Base-by-base conservation (phyloP, 2,888 invertebrate genomes). In the Uropetala carovei region DNA sequence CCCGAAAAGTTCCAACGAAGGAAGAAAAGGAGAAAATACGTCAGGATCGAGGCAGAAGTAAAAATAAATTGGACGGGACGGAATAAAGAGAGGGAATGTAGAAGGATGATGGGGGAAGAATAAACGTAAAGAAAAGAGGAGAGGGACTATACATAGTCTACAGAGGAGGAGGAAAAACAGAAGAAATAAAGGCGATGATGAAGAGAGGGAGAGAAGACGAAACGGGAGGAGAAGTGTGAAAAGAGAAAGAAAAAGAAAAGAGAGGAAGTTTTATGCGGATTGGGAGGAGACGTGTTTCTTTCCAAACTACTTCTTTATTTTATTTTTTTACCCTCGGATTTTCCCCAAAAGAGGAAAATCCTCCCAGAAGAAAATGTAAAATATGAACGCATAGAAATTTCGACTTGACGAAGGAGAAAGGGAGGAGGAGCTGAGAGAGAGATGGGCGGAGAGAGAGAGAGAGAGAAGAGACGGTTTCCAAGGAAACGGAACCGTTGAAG, bases 371-470 rank as follows among this genome's bases (percentile, higher is more conserved):
- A 43, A 43, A 43, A 1, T 43, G 43, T 43, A 43, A 43, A 43
- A 43, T 43, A 5, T 1, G 5, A 43, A 43, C 43, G 43, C 43
- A 43, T 43, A 43, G 43, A 43, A 43, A 43, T 43, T 3, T 43
- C 43, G 43, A 43, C 43, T 43, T 43, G 43, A 43, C 43, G 82
- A 8, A 27, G 11, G 10, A 82, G 43, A 82, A 82, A 43, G 16
- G 82, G 43, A 82, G 43, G 82, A 43, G 82, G 82, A 82, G 30
- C 43, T 4, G 82, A 82, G 30, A 82, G 18, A 30, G 82, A 82
- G 82, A 82, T 30, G 30, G 82, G 30, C 27, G 82, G 43, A n/a
- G 64, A 64, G 64, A 18, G 64, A 18, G 64, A 18, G 64, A 14
- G 30, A 7, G 13, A 43, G 30, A 43, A 30, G 82, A 43, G 30